Evolutionary conservation across 2,888 invertebrate genomes (phyloP).

Genomic region (Philonicus albiceps): DNA sequence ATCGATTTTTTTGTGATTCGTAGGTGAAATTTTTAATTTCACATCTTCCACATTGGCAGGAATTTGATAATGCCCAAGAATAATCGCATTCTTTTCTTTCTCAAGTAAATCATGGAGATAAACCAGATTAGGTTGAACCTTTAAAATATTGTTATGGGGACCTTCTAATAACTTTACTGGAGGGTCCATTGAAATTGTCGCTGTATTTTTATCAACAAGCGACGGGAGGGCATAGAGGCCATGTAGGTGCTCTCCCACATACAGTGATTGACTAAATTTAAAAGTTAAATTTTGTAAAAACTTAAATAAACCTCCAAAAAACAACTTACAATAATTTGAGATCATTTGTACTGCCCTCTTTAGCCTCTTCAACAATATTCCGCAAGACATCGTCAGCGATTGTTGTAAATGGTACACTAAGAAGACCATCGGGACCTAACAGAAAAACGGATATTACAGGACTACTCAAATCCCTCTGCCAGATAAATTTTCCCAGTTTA

Average conservation of each 20-base stretch:
- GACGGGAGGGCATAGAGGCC: conserved; percentile 94
- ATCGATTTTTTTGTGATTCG: conserved; percentile 41
- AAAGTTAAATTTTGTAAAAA: conserved; percentile 52
- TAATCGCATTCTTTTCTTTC: conserved; percentile 57
- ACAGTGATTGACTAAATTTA: conserved; percentile 79
- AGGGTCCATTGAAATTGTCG: conserved; percentile 79
- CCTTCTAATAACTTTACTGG: conserved; percentile 79
- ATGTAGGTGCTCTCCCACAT: conserved; percentile 84
- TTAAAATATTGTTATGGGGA: conserved; percentile 48
- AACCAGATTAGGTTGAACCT: conserved; percentile 59
- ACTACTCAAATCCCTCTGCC: conserved; percentile 87
- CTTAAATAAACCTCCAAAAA: neutral
- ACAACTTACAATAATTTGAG: conserved; percentile 70
- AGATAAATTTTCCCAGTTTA: conserved; percentile 79
- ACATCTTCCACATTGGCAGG: conserved; percentile 68
- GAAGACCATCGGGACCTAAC: conserved; percentile 77
- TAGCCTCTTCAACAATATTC: conserved; percentile 71
- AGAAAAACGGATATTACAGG: conserved; percentile 91
- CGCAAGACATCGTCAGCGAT: conserved; percentile 86
- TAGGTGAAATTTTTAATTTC: conserved; percentile 58
- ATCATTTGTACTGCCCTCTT: conserved; percentile 69
- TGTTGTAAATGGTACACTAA: conserved; percentile 87
- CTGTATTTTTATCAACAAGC: conserved; percentile 88
- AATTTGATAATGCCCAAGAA: conserved; percentile 74
- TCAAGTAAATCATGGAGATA: conserved; percentile 65